Percentiles rank a stretch among this genome's conserved stretches.
phyloP scores from a whole-genome alignment of 2,113 vertebrate genomes.

The Lepisosteus osseus region DNA sequence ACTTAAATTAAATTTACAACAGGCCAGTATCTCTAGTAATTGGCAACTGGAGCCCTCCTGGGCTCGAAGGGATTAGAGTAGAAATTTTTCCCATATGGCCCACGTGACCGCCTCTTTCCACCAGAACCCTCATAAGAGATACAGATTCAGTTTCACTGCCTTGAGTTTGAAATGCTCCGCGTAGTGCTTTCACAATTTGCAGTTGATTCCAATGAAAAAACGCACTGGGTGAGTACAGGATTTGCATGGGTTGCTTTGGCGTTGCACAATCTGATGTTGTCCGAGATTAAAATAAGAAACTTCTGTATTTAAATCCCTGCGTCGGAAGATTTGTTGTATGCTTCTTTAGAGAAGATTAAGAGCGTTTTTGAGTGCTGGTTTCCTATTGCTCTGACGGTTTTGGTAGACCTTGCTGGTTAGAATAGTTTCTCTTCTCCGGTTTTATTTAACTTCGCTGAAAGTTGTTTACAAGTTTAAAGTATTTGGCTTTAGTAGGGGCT shows the following conservation, averaged over 20 bases:
- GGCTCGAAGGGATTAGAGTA: constrained; percentile 46
- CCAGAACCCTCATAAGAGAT: constrained; percentile 52
- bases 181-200: constrained; percentile 38
- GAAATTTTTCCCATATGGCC: constrained; percentile 52
- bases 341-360: no score
- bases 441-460: no score
- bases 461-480: no score
- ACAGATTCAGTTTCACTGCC: constrained; percentile 42
- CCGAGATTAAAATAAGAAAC: no score
- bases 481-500: no score
- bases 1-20: constrained; percentile 5
- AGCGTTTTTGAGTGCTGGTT: no score
- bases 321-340: no score
- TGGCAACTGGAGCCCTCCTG: constrained; percentile 30
- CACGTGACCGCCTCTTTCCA: constrained; percentile 66
- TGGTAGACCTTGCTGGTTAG: no score
- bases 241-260: background rate
- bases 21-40: constrained; percentile 15
- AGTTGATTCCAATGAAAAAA: constrained; percentile 68
- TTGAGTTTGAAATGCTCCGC: constrained; percentile 53
- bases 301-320: no score
- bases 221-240: constrained; percentile 60
- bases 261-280: background rate
- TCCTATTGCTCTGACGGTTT: no score
- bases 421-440: no score